phyloP scores from a whole-genome alignment of 1,140 invertebrate genomes.

The Periplaneta americana region DNA sequence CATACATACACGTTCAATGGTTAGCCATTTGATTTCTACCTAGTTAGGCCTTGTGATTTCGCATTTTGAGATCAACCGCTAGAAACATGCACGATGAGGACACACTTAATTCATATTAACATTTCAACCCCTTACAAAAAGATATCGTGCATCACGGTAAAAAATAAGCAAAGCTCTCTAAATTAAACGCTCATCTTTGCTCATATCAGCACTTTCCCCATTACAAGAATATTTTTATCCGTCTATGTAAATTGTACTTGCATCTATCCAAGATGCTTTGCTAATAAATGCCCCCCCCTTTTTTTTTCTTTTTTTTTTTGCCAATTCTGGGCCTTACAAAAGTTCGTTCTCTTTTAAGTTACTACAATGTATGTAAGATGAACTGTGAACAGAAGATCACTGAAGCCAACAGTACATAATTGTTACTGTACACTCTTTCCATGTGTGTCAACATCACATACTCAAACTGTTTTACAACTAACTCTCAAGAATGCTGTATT shows the following conservation, averaged over 20 bases:
- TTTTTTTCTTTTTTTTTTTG: neutral
- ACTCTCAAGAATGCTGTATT: neutral
- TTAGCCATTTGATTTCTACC: slow-evolving; percentile 13
- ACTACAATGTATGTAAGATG: neutral
- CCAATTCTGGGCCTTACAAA: neutral
- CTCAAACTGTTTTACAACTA: neutral
- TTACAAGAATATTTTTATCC: slow-evolving; percentile 17
- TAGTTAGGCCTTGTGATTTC: slow-evolving; percentile 21
- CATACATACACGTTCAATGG: slow-evolving; percentile 2
- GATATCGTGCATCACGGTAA: slow-evolving; percentile 1
- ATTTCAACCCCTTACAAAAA: slow-evolving; percentile 1
- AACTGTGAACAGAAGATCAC: neutral
- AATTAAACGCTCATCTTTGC: slow-evolving; percentile 4
- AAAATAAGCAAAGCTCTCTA: slow-evolving; percentile 17
- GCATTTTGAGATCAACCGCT: slow-evolving; percentile 20
- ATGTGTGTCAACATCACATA: neutral
- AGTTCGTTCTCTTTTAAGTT: neutral
- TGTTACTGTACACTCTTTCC: neutral
- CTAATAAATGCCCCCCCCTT: slow-evolving; percentile 5
- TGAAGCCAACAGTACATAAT: neutral
- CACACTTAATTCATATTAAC: neutral
- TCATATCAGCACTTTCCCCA: slow-evolving; percentile 1
- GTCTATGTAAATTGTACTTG: slow-evolving; percentile 16
- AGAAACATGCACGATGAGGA: slow-evolving; percentile 12
- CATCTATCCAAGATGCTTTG: slow-evolving; percentile 1